Conservation (phyloP, 1,140 invertebrate genomes). For the Pygmarrhopalites habei region DNA sequence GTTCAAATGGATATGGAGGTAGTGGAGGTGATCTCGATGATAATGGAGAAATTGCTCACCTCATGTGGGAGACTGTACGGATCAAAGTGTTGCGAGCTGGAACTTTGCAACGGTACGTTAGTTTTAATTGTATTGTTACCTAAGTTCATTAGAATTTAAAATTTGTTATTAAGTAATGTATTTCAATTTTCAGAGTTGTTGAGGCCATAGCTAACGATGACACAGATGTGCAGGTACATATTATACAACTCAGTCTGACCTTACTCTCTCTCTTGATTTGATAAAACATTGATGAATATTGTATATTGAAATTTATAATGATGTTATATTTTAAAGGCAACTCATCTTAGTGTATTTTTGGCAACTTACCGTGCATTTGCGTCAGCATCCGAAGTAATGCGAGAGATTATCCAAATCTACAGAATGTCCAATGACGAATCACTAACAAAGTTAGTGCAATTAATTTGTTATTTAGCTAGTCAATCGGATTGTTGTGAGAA, state of each 20-base stretch:
- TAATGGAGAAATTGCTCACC: slow-evolving; percentile 69
- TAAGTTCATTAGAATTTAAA: too few relatives aligned
- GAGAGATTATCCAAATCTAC: slow-evolving; percentile 29
- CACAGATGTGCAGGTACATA: slow-evolving; percentile 57
- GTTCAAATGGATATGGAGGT: slow-evolving; percentile 1
- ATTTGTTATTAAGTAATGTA: too few relatives aligned
- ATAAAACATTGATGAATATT: too few relatives aligned
- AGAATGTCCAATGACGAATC: slow-evolving; percentile 32
- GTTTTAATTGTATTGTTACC: too few relatives aligned
- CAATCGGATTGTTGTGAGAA: too few relatives aligned
- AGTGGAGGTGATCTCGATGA: slow-evolving; percentile 8
- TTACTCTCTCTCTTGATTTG: too few relatives aligned
- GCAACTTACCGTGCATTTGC: slow-evolving; percentile 87
- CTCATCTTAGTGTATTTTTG: slow-evolving; percentile 95
- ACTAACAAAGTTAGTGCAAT: slow-evolving; percentile 27
- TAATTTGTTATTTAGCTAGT: too few relatives aligned
- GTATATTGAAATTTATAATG: too few relatives aligned
- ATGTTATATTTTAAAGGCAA: slow-evolving; percentile 90
- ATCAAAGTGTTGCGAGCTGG: slow-evolving; percentile 92
- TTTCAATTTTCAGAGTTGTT: too few relatives aligned
- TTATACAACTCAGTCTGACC: too few relatives aligned
- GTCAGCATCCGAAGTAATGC: slow-evolving; percentile 67
- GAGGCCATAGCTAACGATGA: slow-evolving; percentile 86
- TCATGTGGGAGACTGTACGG: slow-evolving; percentile 99
- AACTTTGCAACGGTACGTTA: slow-evolving; percentile 81